phyloP scores from a whole-genome alignment of 2,888 invertebrate genomes.

The Sarcophaga subvicina region DNA sequence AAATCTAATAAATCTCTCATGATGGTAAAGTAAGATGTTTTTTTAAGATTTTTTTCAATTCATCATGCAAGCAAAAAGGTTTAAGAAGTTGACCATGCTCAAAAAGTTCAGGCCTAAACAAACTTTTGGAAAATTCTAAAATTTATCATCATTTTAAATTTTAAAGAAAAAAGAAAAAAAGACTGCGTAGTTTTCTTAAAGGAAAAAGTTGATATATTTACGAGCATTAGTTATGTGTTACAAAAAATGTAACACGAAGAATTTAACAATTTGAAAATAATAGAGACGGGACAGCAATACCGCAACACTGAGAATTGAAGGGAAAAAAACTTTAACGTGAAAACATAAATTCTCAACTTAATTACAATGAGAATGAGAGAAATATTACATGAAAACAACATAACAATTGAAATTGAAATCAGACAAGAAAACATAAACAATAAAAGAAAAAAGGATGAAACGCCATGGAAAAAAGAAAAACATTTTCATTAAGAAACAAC shows the following conservation, averaged over 20 bases:
- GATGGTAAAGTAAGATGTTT: too few relatives aligned
- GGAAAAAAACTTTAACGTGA: conserved; percentile 65
- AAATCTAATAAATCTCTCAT: too few relatives aligned
- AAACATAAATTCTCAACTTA: conserved; percentile 71
- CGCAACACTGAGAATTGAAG: conserved; percentile 7
- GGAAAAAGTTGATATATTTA: neutral
- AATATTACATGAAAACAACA: conserved; percentile 61
- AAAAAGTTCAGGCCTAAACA: too few relatives aligned
- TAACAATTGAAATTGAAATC: conserved; percentile 58
- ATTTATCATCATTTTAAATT: too few relatives aligned
- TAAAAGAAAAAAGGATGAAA: neutral
- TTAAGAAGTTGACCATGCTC: too few relatives aligned
- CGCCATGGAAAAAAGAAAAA: conserved; percentile 3
- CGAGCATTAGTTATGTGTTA: neutral
- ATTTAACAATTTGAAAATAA: conserved; percentile 7
- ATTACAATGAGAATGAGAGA: conserved; percentile 65
- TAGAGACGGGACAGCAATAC: conserved; percentile 33
- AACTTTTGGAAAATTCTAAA: too few relatives aligned
- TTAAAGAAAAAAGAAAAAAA: conserved; percentile 1
- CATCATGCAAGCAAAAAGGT: too few relatives aligned
- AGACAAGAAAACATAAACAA: conserved; percentile 31
- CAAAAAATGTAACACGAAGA: conserved; percentile 10
- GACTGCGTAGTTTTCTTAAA: conserved; percentile 9
- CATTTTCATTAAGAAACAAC: conserved; percentile 57
- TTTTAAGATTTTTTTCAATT: too few relatives aligned